phyloP scores from a whole-genome alignment of 2,888 invertebrate species.

The Leptothorax acervorum region DNA sequence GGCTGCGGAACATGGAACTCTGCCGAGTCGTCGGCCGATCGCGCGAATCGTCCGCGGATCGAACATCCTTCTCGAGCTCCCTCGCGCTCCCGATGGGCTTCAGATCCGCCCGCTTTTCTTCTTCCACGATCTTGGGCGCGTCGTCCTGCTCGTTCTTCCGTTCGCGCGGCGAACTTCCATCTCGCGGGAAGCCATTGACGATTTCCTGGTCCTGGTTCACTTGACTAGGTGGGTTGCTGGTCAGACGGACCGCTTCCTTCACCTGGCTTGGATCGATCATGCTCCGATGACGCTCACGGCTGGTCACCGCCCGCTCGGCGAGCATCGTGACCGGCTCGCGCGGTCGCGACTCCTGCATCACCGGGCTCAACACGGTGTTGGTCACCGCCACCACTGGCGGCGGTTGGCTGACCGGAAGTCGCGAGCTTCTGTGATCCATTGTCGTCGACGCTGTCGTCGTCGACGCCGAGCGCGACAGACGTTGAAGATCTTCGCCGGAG shows the following conservation, averaged over 20 bases:
- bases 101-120: background rate
- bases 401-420: slow-evolving; percentile 79
- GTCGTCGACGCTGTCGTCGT: background rate
- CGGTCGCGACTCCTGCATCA: slow-evolving; percentile 84
- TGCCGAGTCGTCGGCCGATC: slow-evolving; percentile 31
- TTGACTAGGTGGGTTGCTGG: slow-evolving; percentile 80
- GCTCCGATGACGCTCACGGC: slow-evolving; percentile 84
- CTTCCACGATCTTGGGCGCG: background rate
- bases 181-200: background rate
- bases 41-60: background rate
- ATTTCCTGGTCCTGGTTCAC: slow-evolving; percentile 66
- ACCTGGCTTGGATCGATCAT: slow-evolving; percentile 86
- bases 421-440: slow-evolving; percentile 65
- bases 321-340: slow-evolving; percentile 79
- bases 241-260: slow-evolving; percentile 78
- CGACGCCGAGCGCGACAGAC: slow-evolving; percentile 84
- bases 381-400: slow-evolving; percentile 84
- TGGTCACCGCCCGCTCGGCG: slow-evolving; percentile 83
- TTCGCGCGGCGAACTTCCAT: background rate
- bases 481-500: slow-evolving; percentile 85
- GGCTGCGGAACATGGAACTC: slow-evolving; percentile 71
- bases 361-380: slow-evolving; percentile 84
- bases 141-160: slow-evolving; percentile 12
- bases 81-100: background rate
- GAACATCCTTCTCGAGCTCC: background rate